A percentile compares a stretch with the other conserved stretches of the same genome.
phyloP scores from a whole-genome alignment of 1,140 invertebrate species.

The Drosophila nebulosa region DNA sequence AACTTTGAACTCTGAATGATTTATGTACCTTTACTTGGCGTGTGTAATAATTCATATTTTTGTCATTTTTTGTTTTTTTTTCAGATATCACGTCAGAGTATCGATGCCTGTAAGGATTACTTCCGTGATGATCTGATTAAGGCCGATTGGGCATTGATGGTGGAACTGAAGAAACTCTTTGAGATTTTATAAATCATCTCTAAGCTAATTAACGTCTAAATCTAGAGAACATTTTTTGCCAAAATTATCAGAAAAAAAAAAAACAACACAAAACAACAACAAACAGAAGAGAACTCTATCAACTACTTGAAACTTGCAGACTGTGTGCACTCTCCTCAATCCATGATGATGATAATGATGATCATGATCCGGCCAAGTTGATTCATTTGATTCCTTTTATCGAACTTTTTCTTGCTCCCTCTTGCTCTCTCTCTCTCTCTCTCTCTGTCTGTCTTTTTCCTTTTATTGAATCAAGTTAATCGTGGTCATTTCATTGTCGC shows the following conservation, averaged over 20 bases:
- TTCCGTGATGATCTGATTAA: conserved; percentile 98
- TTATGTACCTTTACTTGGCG: conserved; percentile 27
- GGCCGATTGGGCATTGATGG: conserved; percentile 98
- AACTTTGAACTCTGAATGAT: conserved; percentile 21
- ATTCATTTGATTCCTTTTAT: conserved; percentile 25
- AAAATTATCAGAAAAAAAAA: conserved; percentile 18
- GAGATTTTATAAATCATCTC: conserved; percentile 90
- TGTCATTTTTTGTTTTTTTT: not conserved
- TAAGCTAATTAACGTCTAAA: not conserved
- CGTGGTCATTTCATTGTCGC: conserved; percentile 21
- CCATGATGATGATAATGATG: too few relatives aligned
- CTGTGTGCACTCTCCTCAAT: conserved; percentile 36
- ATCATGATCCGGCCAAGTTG: conserved; percentile 15
- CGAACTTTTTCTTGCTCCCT: not conserved
- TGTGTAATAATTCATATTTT: conserved; percentile 20
- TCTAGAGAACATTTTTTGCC: conserved; percentile 39
- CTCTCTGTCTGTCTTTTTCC: conserved; percentile 18
- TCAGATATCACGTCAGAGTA: conserved; percentile 98
- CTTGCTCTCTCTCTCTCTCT: not conserved
- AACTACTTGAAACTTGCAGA: conserved; percentile 41
- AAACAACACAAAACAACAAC: conserved; percentile 9
- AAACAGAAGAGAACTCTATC: conserved; percentile 4
- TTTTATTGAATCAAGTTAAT: too few relatives aligned
- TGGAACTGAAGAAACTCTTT: conserved; percentile 98
- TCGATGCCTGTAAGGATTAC: conserved; percentile 99